Conservation (phyloP, 1,140 invertebrate genomes). For the Oscheius sp. region DNA sequence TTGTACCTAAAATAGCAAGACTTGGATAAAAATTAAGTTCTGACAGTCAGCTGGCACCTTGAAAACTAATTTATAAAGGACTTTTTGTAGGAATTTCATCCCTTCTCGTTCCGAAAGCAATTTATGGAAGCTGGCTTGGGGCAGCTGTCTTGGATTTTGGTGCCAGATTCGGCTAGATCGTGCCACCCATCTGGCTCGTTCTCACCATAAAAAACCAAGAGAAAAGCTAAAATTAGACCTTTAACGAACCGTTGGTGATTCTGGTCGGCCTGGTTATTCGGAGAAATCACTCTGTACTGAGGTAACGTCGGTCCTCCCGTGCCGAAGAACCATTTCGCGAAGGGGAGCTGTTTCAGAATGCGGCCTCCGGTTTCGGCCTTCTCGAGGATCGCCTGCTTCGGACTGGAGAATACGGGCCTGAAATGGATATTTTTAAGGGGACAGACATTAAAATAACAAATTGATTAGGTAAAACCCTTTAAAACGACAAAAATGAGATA, state of each 20-base stretch:
- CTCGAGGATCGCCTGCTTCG: constrained; percentile 31
- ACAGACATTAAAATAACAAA: too few relatives aligned
- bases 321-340: constrained; percentile 18
- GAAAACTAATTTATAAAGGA: too few relatives aligned
- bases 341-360: constrained; percentile 29
- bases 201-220: not conserved
- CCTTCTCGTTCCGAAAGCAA: too few relatives aligned
- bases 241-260: constrained; percentile 60
- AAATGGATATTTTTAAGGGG: constrained; percentile 2
- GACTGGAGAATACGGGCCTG: constrained; percentile 40
- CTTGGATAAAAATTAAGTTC: too few relatives aligned
- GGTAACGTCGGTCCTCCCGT: constrained; percentile 8
- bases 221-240: not conserved
- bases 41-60: too few relatives aligned
- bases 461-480: too few relatives aligned
- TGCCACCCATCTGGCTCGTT: not conserved
- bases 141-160: too few relatives aligned
- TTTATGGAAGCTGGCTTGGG: too few relatives aligned
- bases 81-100: too few relatives aligned
- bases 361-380: constrained; percentile 32
- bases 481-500: constrained; percentile 2
- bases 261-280: constrained; percentile 60
- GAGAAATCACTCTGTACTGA: constrained; percentile 19
- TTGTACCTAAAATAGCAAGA: constrained; percentile 68
- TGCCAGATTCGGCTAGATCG: not conserved